Evolutionary conservation across 2,888 invertebrate genomes (phyloP).

Genomic region (Dynastes tityus): DNA sequence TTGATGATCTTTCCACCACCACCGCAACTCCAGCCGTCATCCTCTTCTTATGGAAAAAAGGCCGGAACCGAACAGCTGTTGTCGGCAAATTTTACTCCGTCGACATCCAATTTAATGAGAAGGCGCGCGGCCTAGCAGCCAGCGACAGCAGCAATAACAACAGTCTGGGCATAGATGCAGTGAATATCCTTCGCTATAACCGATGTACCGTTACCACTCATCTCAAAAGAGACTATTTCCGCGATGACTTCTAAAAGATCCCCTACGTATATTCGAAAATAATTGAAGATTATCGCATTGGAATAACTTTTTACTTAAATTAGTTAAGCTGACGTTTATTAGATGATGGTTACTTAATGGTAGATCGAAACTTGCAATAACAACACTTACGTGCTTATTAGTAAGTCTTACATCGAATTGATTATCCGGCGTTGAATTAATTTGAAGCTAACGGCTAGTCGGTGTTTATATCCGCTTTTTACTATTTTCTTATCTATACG

Average conservation of each 20-base stretch:
- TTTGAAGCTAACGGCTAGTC: slow-evolving; percentile 6
- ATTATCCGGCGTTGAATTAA: slow-evolving; percentile 1
- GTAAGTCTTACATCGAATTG: neutral
- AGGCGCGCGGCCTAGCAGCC: slow-evolving; percentile 2
- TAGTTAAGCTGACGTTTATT: neutral
- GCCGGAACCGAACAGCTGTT: slow-evolving; percentile 42
- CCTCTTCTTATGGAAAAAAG: slow-evolving; percentile 31
- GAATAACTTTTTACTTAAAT: neutral
- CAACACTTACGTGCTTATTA: neutral
- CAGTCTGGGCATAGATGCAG: neutral
- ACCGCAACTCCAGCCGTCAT: neutral
- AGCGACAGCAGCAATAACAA: neutral
- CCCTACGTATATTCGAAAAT: neutral
- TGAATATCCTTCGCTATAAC: neutral
- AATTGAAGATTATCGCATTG: neutral
- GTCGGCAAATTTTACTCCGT: slow-evolving; percentile 42
- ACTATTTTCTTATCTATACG: neutral
- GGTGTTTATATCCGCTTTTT: neutral
- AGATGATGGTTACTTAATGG: neutral
- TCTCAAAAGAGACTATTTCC: slow-evolving; percentile 5
- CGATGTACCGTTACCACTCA: slow-evolving; percentile 24
- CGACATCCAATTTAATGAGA: slow-evolving; percentile 27
- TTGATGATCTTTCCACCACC: slow-evolving; percentile 23
- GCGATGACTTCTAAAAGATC: slow-evolving; percentile 16
- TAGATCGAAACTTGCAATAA: neutral